Percentiles rank a stretch among this genome's conserved stretches.
phyloP scores from a whole-genome alignment of 2,888 invertebrate species.

The Thysanoteuthis rhombus region DNA sequence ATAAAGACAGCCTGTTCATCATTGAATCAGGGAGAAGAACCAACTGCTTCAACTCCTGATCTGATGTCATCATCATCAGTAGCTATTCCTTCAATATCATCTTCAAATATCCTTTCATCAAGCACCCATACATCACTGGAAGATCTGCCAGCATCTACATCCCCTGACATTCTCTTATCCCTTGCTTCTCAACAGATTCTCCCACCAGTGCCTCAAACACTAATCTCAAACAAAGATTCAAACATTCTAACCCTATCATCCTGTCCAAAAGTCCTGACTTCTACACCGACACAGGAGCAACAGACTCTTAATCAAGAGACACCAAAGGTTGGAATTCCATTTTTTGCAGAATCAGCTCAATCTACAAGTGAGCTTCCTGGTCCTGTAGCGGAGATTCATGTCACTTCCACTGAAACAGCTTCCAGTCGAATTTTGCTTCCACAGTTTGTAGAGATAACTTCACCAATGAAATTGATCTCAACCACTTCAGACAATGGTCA shows the following conservation, averaged over 20 bases:
- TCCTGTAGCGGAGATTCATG: neutral
- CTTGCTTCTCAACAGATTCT: neutral
- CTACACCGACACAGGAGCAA: neutral
- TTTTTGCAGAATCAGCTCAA: neutral
- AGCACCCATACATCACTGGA: neutral
- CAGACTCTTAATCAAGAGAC: neutral
- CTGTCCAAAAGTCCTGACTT: neutral
- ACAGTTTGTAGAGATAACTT: neutral
- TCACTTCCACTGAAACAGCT: neutral
- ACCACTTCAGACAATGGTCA: neutral
- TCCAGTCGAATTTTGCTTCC: neutral
- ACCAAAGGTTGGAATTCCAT: neutral
- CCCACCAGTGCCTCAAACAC: neutral
- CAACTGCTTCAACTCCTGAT: neutral
- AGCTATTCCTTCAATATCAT: neutral
- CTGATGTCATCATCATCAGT: neutral
- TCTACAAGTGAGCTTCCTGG: neutral
- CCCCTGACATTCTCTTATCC: neutral
- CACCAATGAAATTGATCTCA: neutral
- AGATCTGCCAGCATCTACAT: neutral
- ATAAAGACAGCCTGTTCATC: neutral
- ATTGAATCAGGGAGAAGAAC: neutral
- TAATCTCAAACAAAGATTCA: neutral
- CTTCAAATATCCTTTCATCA: neutral
- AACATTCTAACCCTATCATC: neutral